Evolutionary conservation across 2,113 vertebrate species (phyloP).

Genomic region (Leuciscus idus): DNA sequence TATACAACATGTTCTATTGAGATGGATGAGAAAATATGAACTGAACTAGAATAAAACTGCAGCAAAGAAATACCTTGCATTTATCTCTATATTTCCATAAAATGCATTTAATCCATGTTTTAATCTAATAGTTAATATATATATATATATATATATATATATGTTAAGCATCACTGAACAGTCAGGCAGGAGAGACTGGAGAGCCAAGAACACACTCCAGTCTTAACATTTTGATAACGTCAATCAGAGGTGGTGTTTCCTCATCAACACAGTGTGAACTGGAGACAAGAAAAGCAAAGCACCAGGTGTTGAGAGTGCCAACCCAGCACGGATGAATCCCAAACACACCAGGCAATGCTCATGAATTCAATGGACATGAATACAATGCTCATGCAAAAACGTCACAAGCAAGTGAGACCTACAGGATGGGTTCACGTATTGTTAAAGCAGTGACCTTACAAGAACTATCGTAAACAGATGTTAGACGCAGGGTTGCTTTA

Average conservation of each 20-base stretch:
- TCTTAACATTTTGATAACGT: not conserved
- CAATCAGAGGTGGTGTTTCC: not conserved
- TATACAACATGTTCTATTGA: not conserved
- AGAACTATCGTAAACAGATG: not conserved
- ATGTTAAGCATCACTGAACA: not conserved
- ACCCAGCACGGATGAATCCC: not conserved
- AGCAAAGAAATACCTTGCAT: not conserved
- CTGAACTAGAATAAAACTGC: not conserved
- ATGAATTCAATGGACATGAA: too few species aligned
- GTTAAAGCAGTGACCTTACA: not conserved
- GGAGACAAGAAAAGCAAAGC: constrained; percentile 4
- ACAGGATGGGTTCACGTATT: not conserved
- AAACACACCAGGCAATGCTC: not conserved
- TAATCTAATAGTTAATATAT: too few species aligned
- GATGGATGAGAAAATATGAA: not conserved
- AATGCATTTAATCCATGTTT: not conserved
- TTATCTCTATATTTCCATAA: not conserved
- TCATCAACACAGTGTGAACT: not conserved
- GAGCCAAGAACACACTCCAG: not conserved
- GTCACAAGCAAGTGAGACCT: not conserved
- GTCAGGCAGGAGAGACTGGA: not conserved
- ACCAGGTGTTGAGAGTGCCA: not conserved
- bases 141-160: too few species aligned
- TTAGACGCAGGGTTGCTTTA: not conserved
- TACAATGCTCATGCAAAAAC: not conserved